Evolutionary conservation across 2,113 vertebrate species (phyloP).

Genomic region (Phylloscopus trochilus): DNA sequence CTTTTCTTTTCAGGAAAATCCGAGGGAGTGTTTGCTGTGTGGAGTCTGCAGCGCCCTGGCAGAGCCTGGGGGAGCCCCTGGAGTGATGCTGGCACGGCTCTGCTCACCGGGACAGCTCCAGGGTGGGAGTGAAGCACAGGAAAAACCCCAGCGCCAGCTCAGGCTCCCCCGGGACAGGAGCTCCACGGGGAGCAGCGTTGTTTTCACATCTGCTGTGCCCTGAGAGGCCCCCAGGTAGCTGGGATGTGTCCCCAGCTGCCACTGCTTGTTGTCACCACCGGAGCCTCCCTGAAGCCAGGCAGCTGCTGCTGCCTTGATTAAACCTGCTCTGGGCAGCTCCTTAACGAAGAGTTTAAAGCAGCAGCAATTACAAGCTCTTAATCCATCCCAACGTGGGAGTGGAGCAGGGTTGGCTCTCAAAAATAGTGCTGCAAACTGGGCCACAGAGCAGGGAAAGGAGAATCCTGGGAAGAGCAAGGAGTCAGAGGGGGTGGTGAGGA

Average conservation of each 20-base stretch:
- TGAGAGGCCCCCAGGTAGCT: neutral
- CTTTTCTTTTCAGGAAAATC: neutral
- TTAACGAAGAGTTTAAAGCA: neutral
- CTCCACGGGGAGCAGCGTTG: neutral
- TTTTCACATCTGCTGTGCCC: neutral
- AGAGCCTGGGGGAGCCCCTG: neutral
- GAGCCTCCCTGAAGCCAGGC: neutral
- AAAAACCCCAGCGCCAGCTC: accelerated
- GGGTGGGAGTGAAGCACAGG: accelerated
- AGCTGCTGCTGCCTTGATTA: neutral
- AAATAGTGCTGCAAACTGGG: conserved; percentile 22
- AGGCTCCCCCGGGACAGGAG: neutral
- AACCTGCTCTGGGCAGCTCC: neutral
- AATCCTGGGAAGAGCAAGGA: neutral
- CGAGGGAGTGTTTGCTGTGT: neutral
- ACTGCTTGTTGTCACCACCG: neutral
- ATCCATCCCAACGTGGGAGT: conserved; percentile 8
- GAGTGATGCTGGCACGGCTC: neutral
- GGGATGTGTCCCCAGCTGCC: neutral
- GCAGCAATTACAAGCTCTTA: conserved; percentile 17
- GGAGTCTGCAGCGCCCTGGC: neutral
- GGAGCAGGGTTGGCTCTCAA: neutral
- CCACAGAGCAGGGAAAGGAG: neutral
- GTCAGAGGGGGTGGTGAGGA: neutral
- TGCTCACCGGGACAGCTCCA: neutral